Conservation (phyloP, 2,888 invertebrate genomes). For the Rhaphigaster nebulosa region DNA sequence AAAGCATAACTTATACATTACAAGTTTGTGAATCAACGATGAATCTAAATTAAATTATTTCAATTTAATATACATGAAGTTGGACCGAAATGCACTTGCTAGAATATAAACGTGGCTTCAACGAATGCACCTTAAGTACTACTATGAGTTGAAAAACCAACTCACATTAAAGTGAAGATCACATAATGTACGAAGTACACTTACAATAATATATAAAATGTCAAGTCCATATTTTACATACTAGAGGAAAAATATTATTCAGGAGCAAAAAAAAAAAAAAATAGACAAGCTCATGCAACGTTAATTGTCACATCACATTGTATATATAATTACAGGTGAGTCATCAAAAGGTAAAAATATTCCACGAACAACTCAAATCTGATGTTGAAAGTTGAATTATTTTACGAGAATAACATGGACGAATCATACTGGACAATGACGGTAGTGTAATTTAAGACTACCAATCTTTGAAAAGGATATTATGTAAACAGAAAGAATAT, state of each 20-base stretch:
- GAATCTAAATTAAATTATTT: background rate
- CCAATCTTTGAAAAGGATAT: background rate
- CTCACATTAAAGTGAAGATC: background rate
- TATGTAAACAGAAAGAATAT: background rate
- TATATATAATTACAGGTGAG: background rate
- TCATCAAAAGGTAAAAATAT: background rate
- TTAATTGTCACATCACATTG: background rate
- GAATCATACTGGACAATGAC: background rate
- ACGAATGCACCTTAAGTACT: background rate
- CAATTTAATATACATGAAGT: background rate
- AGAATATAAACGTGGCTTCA: background rate
- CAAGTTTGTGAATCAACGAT: background rate
- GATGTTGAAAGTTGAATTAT: background rate
- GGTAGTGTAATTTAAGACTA: background rate
- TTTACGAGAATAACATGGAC: background rate
- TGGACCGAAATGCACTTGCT: background rate
- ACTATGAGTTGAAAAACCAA: background rate
- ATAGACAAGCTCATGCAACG: background rate
- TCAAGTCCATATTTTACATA: background rate
- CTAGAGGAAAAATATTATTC: background rate
- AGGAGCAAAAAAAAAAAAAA: background rate
- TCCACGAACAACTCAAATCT: background rate
- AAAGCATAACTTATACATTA: background rate
- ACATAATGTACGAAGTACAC: slow-evolving; percentile 1
- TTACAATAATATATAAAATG: slow-evolving; percentile 29